phyloP scores from a whole-genome alignment of 1,140 invertebrate species.

The Drosophila parabipectinata region DNA sequence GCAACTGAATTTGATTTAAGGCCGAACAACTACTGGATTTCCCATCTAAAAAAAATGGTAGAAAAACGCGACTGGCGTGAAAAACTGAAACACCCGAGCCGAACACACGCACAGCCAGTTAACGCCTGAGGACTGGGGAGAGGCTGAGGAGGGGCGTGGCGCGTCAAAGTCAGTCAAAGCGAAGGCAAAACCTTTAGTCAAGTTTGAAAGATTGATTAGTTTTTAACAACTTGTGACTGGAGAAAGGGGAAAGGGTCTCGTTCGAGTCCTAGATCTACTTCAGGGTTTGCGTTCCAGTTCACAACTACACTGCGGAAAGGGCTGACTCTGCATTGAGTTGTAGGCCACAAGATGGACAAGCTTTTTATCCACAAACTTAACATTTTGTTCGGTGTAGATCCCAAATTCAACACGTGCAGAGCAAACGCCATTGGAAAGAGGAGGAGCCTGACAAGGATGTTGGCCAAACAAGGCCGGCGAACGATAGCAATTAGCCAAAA shows the following conservation, averaged over 20 bases:
- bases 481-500: slow-evolving; percentile 66
- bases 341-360: too few relatives aligned
- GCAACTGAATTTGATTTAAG: slow-evolving; percentile 73
- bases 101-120: slow-evolving; percentile 5
- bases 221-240: slow-evolving; percentile 81
- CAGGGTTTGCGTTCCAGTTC: slow-evolving; percentile 22
- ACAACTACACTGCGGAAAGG: slow-evolving; percentile 18
- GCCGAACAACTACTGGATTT: slow-evolving; percentile 58
- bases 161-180: slow-evolving; percentile 75
- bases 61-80: slow-evolving; percentile 60
- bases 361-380: not conserved
- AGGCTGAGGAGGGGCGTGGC: slow-evolving; percentile 9
- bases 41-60: slow-evolving; percentile 8
- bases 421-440: not conserved
- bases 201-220: slow-evolving; percentile 81
- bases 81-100: slow-evolving; percentile 52
- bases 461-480: slow-evolving; percentile 36
- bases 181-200: slow-evolving; percentile 74
- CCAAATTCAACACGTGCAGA: slow-evolving; percentile 62
- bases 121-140: not conserved
- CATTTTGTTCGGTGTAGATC: not conserved
- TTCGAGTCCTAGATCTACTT: slow-evolving; percentile 30
- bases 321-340: too few relatives aligned
- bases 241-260: slow-evolving; percentile 12
- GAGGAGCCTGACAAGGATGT: slow-evolving; percentile 16